Evolutionary conservation across 2,113 vertebrate species (phyloP).

Genomic region (Malaclemys terrapin): DNA sequence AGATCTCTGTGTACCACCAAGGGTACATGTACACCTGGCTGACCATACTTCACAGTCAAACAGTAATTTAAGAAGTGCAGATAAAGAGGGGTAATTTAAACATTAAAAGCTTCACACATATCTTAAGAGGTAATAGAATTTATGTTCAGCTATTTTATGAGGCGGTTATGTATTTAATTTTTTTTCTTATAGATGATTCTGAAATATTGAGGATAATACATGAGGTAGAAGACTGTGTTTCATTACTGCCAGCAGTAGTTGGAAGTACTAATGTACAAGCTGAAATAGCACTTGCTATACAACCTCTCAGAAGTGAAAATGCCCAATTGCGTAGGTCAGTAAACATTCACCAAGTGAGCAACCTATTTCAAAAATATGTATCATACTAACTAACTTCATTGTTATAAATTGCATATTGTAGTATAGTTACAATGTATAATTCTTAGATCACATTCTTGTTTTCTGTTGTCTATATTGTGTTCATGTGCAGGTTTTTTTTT

Average conservation of each 20-base stretch:
- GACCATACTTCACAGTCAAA: background rate
- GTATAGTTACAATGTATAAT: background rate
- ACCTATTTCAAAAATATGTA: rapidly evolving
- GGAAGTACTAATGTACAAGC: conserved; percentile 74
- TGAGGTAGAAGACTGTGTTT: conserved; percentile 84
- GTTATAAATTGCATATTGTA: background rate
- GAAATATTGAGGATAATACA: conserved; percentile 83
- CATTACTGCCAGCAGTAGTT: conserved; percentile 76
- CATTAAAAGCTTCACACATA: background rate
- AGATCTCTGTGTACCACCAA: too few species aligned
- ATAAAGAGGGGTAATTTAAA: background rate
- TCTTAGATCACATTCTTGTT: background rate
- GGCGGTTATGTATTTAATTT: background rate
- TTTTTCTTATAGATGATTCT: conserved; percentile 75
- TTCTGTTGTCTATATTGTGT: background rate
- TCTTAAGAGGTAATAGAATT: background rate
- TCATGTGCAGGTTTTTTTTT: background rate
- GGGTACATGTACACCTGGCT: too few species aligned
- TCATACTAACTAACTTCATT: background rate
- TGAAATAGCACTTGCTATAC: conserved; percentile 83
- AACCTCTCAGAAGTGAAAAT: conserved; percentile 87
- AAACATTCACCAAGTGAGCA: rapidly evolving
- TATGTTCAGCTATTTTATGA: background rate
- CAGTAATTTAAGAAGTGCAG: background rate
- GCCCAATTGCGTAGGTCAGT: conserved; percentile 86